Conservation (phyloP, 1,140 invertebrate species). For the Atopsyche davidsoni region DNA sequence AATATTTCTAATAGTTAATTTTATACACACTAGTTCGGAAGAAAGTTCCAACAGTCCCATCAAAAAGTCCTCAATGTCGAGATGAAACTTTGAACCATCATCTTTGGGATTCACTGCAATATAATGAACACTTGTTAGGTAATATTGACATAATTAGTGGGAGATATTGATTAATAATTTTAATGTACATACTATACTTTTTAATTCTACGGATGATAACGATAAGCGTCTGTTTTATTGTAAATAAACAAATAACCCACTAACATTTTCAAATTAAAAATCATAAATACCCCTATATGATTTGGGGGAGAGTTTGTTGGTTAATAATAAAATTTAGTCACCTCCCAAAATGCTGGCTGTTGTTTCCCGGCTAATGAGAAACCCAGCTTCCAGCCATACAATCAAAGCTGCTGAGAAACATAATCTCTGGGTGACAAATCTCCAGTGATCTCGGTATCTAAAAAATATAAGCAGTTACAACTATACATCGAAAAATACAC, state of each 20-base stretch:
- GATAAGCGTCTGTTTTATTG: background rate
- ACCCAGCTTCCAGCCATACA: conserved; percentile 71
- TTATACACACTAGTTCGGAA: conserved; percentile 67
- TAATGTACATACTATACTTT: too few species aligned
- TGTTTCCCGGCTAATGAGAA: conserved; percentile 66
- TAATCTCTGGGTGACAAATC: conserved; percentile 71
- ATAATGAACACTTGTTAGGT: too few species aligned
- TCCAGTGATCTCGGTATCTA: conserved; percentile 83
- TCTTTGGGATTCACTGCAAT: conserved; percentile 41
- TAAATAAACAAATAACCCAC: background rate
- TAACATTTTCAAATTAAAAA: background rate
- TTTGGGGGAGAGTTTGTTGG: background rate
- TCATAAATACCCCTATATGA: background rate
- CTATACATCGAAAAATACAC: background rate
- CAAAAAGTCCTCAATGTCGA: conserved; percentile 87
- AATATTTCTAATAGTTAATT: too few species aligned
- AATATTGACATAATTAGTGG: too few species aligned
- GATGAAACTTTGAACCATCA: conserved; percentile 67
- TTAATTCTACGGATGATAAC: too few species aligned
- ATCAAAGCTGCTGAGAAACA: conserved; percentile 72
- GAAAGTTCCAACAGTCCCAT: conserved; percentile 75
- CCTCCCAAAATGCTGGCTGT: conserved; percentile 73
- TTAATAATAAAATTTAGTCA: conserved; percentile 40
- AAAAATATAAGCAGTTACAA: conserved; percentile 37
- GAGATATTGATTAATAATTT: too few species aligned